A percentile compares a stretch with the other conserved stretches of the same genome.
phyloP scores from a whole-genome alignment of 1,140 invertebrate species.

The Amyelois transitella region DNA sequence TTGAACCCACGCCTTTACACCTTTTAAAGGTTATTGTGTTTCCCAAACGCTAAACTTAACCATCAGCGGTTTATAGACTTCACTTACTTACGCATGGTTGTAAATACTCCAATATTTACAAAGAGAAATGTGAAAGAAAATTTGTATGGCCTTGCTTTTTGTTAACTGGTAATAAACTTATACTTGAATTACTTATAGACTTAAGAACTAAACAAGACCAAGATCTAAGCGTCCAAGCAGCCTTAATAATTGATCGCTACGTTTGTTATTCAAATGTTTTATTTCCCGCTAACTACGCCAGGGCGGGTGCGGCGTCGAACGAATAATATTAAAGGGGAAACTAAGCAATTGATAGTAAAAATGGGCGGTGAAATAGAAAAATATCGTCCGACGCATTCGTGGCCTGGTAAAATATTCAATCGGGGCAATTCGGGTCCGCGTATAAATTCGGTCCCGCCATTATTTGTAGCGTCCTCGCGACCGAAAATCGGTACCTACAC shows the following conservation, averaged over 20 bases:
- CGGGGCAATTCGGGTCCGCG: conserved; percentile 67
- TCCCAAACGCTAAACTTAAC: conserved; percentile 49
- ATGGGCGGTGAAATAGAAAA: conserved; percentile 67
- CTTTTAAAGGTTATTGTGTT: conserved; percentile 72
- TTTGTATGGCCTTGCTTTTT: too few relatives aligned
- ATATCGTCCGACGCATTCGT: conserved; percentile 66
- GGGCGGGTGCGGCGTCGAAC: conserved; percentile 23
- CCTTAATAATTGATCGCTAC: background rate
- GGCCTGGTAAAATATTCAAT: conserved; percentile 72
- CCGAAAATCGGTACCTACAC: conserved; percentile 65
- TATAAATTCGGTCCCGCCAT: conserved; percentile 66
- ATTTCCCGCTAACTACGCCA: conserved; percentile 4
- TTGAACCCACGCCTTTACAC: conserved; percentile 59
- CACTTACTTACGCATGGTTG: conserved; percentile 11
- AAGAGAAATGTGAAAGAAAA: background rate
- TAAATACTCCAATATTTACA: background rate
- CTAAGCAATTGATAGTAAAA: conserved; percentile 71
- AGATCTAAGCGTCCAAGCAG: background rate
- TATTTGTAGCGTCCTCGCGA: conserved; percentile 67
- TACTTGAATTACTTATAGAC: too few relatives aligned
- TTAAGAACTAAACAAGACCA: background rate
- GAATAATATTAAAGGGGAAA: conserved; percentile 68
- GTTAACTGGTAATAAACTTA: too few relatives aligned
- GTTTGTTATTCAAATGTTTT: conserved; percentile 10
- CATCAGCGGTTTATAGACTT: conserved; percentile 18